Evolutionary conservation across 2,113 vertebrate genomes (phyloP).

Genomic region (Theropithecus gelada): DNA sequence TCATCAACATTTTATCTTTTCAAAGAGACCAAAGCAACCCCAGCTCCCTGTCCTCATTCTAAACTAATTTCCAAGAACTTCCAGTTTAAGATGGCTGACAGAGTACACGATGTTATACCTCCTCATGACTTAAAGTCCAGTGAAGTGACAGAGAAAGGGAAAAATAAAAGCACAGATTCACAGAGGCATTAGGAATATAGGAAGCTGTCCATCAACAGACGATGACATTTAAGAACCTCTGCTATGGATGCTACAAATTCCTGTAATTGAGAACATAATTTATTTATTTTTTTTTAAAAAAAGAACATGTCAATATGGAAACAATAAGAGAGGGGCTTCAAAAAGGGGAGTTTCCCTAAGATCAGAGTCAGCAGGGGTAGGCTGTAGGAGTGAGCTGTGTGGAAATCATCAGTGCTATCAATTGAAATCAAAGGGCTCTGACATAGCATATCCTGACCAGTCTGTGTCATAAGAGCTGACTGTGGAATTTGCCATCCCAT

Average conservation of each 20-base stretch:
- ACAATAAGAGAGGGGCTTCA: not conserved
- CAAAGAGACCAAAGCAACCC: not conserved
- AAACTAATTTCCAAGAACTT: conserved; percentile 13
- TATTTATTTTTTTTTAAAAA: not conserved
- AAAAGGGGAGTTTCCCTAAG: accelerated
- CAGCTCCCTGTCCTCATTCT: not conserved
- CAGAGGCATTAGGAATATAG: not conserved
- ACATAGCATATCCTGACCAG: not conserved
- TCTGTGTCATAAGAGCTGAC: not conserved
- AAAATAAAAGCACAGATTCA: not conserved
- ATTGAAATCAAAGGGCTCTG: not conserved
- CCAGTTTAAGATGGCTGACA: not conserved
- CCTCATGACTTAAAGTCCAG: not conserved
- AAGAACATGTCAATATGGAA: not conserved
- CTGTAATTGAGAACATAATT: not conserved
- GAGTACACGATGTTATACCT: not conserved
- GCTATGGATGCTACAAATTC: not conserved
- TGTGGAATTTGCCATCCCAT: not conserved
- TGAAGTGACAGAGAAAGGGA: not conserved
- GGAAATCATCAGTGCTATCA: not conserved
- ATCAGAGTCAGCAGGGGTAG: not conserved
- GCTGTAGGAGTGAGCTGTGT: accelerated
- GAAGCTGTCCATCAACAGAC: not conserved
- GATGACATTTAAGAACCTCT: not conserved
- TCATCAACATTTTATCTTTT: not conserved